Evolutionary conservation across 2,888 invertebrate species (phyloP), one percentile per base, ranked within the genome.

Genomic region (Agrilus cyanescens): DNA sequence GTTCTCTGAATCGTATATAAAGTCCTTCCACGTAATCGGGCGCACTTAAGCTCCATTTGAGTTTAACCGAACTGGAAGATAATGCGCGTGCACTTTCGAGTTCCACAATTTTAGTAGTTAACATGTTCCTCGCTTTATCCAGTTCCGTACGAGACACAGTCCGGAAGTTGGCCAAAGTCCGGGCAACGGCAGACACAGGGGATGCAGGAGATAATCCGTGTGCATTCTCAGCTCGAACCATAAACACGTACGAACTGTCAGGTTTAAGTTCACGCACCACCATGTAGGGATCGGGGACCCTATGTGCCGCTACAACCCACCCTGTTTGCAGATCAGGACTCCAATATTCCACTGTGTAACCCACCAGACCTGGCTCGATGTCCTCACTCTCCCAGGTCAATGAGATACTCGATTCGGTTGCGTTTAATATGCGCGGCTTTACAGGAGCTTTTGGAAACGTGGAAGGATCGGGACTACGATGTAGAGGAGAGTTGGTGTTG

Each of bases 181-280:
- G 76, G 18, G 82, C 78, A 12, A 76, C 70, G 50, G 79, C 77
- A 14, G 88, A 87, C 25, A 84, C 67, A 12, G 77, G 75, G 54
- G 88, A 87, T 2, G 91, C 90, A 32, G 81, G 75, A 2, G 89
- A 86, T 35, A 88, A 70, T 10, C 91, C 91, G 59, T 89, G 82
- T 10, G 80, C 76, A 63, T 90, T 93, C 68, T 87, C 85, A 0
- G 90, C 89, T 40, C 85, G 75, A 31, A 93, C 82, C 46, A 89
- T 70, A 63, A 93, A 93, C 49, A 87, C 77, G 67, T 93, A 93
- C 29, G 80, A 76, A 35, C 86, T 85, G 56, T 84, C 85, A 1
- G 86, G 82, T 56, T 80, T 80, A 50, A 90, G 69, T 55, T 80
- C 78, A 45, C 71, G 71, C 56, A 88, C 82, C 39, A 80, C 78